Base-by-base conservation (phyloP, 2,797 vertebrate species). In the Hydrolagus colliei region DNA sequence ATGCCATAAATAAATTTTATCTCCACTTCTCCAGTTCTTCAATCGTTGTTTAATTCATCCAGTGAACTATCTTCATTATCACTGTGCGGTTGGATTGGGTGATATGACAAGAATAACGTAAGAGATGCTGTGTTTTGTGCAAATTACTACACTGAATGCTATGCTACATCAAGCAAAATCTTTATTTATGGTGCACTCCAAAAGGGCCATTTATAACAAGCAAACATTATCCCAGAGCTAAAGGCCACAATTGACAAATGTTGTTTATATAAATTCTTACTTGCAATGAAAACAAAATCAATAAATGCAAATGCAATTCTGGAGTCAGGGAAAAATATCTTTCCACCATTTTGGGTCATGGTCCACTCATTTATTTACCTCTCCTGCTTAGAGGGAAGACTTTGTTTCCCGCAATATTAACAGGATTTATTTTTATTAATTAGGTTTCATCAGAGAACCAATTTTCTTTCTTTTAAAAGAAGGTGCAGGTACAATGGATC, bases 31-130 rank as follows among this genome's bases (percentile, higher is more conserved):
- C 87, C 88, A 90, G 87, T 87, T 90, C 92, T 94, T 93, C 91
- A 93, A 93, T 92, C 93, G 92, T 92, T 92, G 89, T 89, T 93
- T 94, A 93, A 94, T 92, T 95, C 91, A 93, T 91, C 87, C 86
- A 65, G 27, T 84, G 88, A 91, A 91, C 82, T 89, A 91, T 90
- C 88, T 88, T 91, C 89, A 87, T 91, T 85, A 86, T 87, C 89
- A 79, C 68, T 86, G 67, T 41, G 89, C 87, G 86, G 85, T 90
- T 89, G 65, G 79, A 88, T 86, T 87, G 89, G 88, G 87, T 87
- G 86, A 88, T 87, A 75, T 86, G 88, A 89, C 87, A 89, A 62
- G 86, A 35, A 63, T 87, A 88, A 86, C 35, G 41, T 74, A 85
- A 85, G 73, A 87, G 86, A 89, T 75, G 86, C 7, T 88, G 87